These are phyloP conservation scores for Drosophila tristis DNA, from an alignment of 1,140 invertebrate genomes.

Conservation along the genomic window DNA sequence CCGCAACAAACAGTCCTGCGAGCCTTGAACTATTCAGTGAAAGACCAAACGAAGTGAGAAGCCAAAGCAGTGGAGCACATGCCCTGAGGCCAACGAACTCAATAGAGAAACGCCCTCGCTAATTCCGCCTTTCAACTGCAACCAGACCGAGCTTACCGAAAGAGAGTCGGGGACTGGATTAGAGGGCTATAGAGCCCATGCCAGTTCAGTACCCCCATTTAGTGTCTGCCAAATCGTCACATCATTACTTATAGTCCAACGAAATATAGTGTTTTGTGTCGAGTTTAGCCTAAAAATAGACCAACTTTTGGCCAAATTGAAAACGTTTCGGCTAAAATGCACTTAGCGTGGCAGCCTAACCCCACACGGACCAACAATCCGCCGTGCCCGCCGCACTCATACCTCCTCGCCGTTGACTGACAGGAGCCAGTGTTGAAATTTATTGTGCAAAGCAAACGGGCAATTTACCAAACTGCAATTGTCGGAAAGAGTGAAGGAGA, in stretches of 20 bases:
- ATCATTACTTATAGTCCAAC: conserved; percentile 76
- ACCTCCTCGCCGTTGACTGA: conserved; percentile 38
- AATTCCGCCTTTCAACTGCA: conserved; percentile 13
- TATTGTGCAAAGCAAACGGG: conserved; percentile 71
- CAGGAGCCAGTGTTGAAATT: conserved; percentile 65
- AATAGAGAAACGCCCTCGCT: conserved; percentile 27
- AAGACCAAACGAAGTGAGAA: conserved; percentile 5
- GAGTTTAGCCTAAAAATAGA: conserved; percentile 44
- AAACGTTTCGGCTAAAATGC: conserved; percentile 67
- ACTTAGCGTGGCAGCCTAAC: conserved; percentile 52
- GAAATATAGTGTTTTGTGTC: conserved; percentile 74
- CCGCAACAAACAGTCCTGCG: conserved; percentile 3
- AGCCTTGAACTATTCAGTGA: conserved; percentile 54
- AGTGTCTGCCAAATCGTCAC: conserved; percentile 75
- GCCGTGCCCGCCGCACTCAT: conserved; percentile 3
- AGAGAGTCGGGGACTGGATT: conserved; percentile 3
- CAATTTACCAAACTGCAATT: conserved; percentile 66
- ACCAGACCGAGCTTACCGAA: background rate
- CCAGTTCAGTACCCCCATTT: conserved; percentile 49
- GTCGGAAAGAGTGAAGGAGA: conserved; percentile 19
- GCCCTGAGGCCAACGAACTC: conserved; percentile 35
- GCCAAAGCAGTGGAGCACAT: conserved; percentile 11
- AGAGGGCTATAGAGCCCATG: conserved; percentile 11
- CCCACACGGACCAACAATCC: background rate
- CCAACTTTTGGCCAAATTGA: conserved; percentile 63